These are phyloP conservation scores for Eulacestoma nigropectus DNA, from an alignment of 2,113 vertebrate species.

Conservation along the genomic window DNA sequence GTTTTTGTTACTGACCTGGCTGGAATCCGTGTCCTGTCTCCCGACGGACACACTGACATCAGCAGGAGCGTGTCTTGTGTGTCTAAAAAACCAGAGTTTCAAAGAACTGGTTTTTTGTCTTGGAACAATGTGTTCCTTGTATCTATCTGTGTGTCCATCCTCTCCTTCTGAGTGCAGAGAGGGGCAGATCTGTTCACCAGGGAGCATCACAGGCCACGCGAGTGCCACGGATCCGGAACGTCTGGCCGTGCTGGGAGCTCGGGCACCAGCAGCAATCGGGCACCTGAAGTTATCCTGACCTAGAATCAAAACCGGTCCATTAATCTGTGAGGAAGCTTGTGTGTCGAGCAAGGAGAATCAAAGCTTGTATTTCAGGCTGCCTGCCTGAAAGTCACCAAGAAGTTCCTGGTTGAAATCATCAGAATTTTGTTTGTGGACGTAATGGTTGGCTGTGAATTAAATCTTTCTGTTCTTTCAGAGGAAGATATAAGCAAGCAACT, in stretches of 20 bases:
- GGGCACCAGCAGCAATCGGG: not conserved
- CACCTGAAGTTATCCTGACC: not conserved
- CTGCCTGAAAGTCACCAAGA: not conserved
- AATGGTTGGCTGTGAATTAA: not conserved
- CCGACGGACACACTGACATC: not conserved
- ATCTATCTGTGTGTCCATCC: not conserved
- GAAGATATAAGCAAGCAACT: not conserved
- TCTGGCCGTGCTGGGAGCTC: fast-evolving
- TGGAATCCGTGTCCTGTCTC: not conserved
- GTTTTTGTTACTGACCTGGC: not conserved
- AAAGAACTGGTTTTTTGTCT: not conserved
- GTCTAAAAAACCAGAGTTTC: not conserved
- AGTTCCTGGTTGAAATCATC: not conserved
- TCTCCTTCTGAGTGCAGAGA: not conserved
- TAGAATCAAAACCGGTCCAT: not conserved
- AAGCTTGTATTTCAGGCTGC: not conserved
- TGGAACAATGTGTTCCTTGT: not conserved
- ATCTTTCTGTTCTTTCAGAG: not conserved
- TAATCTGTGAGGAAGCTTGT: not conserved
- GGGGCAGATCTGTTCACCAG: not conserved
- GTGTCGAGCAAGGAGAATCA: not conserved
- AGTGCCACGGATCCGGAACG: fast-evolving
- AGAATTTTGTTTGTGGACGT: not conserved
- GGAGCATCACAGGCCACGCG: fast-evolving
- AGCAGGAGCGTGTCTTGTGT: not conserved